Percentiles rank a stretch among this genome's conserved stretches.
Conservation (phyloP, 2,888 invertebrate species). For the Luperina nickerlii region DNA sequence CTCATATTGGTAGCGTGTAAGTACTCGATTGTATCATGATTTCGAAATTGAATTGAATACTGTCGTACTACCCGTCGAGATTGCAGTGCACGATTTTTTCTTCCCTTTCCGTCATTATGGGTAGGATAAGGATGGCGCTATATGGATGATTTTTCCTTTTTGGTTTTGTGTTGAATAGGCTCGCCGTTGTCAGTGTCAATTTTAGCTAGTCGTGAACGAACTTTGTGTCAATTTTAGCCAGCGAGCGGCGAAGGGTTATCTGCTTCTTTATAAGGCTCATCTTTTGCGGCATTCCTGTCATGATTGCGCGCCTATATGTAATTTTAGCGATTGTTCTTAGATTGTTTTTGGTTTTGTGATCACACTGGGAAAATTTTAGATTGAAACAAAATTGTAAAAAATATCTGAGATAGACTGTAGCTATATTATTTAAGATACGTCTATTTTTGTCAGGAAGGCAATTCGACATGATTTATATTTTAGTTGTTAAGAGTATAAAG, state of each 20-base stretch:
- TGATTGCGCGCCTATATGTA: slow-evolving; percentile 79
- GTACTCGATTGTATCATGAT: slow-evolving; percentile 83
- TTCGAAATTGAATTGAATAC: slow-evolving; percentile 87
- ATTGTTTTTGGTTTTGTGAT: slow-evolving; percentile 69
- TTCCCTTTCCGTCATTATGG: slow-evolving; percentile 63
- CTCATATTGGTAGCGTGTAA: slow-evolving; percentile 88
- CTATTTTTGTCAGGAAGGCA: not conserved
- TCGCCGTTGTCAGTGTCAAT: slow-evolving; percentile 78
- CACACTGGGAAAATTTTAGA: slow-evolving; percentile 52
- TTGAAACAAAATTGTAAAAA: slow-evolving; percentile 38
- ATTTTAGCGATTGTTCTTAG: slow-evolving; percentile 77
- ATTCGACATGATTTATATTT: not conserved
- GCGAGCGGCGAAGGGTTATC: slow-evolving; percentile 70
- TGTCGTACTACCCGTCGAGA: slow-evolving; percentile 72
- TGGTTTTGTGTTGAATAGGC: slow-evolving; percentile 46
- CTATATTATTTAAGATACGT: not conserved
- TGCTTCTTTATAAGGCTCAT: slow-evolving; percentile 71
- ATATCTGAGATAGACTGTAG: slow-evolving; percentile 1
- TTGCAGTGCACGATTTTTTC: slow-evolving; percentile 54
- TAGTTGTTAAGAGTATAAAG: not conserved
- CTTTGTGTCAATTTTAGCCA: slow-evolving; percentile 82
- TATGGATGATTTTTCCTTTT: slow-evolving; percentile 53
- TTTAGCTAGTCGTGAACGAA: slow-evolving; percentile 74
- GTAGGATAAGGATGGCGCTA: slow-evolving; percentile 60
- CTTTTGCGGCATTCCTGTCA: slow-evolving; percentile 80